Evolutionary conservation across 2,113 vertebrate species (phyloP), one percentile per base, ranked within the genome.

Genomic region (Syngnathoides biaculeatus): DNA sequence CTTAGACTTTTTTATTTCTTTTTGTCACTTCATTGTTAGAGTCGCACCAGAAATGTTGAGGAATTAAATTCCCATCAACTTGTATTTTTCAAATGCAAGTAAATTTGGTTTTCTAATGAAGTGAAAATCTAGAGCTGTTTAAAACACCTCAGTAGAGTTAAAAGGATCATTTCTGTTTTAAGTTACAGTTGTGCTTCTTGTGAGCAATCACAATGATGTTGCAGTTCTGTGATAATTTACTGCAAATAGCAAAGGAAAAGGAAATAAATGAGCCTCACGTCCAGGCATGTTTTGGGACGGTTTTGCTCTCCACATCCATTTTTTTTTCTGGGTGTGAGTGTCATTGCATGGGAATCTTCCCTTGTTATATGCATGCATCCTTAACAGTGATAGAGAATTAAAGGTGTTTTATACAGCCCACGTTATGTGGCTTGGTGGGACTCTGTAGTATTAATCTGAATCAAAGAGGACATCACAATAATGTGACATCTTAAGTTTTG

Each of bases 341-440:
- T 71, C 78, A 77, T 79, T 84, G 81, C 84, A 74, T 65, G 72
- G 73, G 70, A 67, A 35, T 79, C 78, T 75, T 85, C 67, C 80
- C 73, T 83, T 56, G 70, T 79, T 72, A 69, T 69, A 83, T 50
- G 69, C 72, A 58, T 76, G 63, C 57, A 66, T 82, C 79, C 79
- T 90, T 84, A 84, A 84, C 89, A 87, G 89, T 90, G 83, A 87
- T 88, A 88, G 87, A 83, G 86, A 90, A 90, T 91, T 90, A 90
- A 79, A 75, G 79, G 84, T 79, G 84, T 90, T 86, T 86, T 79
- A 82, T 77, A 80, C 72, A 74, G 71, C 74, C 61, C 77, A 87
- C 84, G 83, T 88, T 87, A 86, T 89, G 85, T 75, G 68, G 86
- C 89, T 85, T 89, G 81, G 84, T 88, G 85, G 86, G 89, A 86